Base-by-base conservation (phyloP, 2,888 invertebrate genomes). In the Syritta pipiens region DNA sequence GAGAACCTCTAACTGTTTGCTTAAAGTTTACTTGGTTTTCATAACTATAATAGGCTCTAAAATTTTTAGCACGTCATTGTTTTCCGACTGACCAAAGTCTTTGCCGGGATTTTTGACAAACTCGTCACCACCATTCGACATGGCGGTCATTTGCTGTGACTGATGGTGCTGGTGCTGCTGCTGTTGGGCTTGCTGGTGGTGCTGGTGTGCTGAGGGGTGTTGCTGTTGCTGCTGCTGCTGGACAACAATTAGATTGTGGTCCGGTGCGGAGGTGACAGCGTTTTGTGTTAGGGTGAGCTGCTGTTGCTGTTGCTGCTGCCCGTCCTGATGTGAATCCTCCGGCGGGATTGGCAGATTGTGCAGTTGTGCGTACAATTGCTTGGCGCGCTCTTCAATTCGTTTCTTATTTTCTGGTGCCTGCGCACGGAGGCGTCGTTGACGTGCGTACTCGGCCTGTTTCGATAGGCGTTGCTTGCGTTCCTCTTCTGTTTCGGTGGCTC, bases 31-130 rank as follows among this genome's bases (percentile, higher is more conserved):
- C 85, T 88, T 89, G 71, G 89, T 88, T 84, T 89, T 88, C 89
- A 89, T 89, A 65, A 88, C 88, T 82, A 89, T 89, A 81, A 89
- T 89, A 59, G 89, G 89, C 84, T 89, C 89, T 82, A 89, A 87
- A 82, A 89, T 88, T 84, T 89, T 89, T 46, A 89, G 84, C 84
- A 89, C 88, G 81, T 88, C 89, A 65, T 88, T 88, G 82, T 88
- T 88, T 60, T 88, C 88, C 10, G 84, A 85, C 82, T 85, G 85
- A 14, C 83, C 83, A 65, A 84, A 86, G 72, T 86, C 86, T 72
- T 86, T 85, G 51, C 83, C 83, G 19, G 85, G 83, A 55, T 84
- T 83, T 71, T 84, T 84, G 4, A 81, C 83, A 55, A 83, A 84
- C 37, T 83, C 81, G 40, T 82, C 83, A 22, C 51, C 63, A 46